Evolutionary conservation across 1,140 invertebrate species (phyloP).

Genomic region (Drosophila equinoxialis): DNA sequence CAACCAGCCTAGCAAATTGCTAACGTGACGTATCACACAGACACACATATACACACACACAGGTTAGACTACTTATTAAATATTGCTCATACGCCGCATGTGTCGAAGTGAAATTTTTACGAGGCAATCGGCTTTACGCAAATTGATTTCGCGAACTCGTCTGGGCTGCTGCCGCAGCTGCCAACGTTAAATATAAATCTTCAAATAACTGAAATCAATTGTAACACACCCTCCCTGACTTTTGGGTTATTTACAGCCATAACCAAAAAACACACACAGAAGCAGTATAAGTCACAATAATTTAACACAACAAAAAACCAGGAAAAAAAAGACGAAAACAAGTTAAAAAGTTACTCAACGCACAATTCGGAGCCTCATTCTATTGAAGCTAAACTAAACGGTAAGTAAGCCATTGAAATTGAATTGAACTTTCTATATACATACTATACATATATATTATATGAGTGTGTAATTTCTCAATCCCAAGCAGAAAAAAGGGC

Average conservation of each 20-base stretch:
- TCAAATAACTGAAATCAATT: constrained; percentile 30
- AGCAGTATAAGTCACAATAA: constrained; percentile 66
- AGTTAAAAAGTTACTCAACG: constrained; percentile 7
- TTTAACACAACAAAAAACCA: constrained; percentile 46
- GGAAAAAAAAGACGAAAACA: constrained; percentile 2
- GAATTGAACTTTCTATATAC: background rate
- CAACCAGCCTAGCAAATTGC: constrained; percentile 35
- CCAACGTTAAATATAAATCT: constrained; percentile 36
- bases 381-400: constrained; percentile 17
- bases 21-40: constrained; percentile 72
- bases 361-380: background rate
- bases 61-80: constrained; percentile 67
- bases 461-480: constrained; percentile 2
- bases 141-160: constrained; percentile 57
- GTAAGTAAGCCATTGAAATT: constrained; percentile 13
- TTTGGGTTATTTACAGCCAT: constrained; percentile 48
- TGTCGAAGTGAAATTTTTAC: constrained; percentile 61
- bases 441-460: background rate
- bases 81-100: constrained; percentile 67
- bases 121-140: constrained; percentile 48
- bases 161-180: constrained; percentile 38
- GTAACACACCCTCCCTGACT: constrained; percentile 7
- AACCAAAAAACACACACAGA: constrained; percentile 30
- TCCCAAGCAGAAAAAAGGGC: background rate
- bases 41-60: constrained; percentile 24